Base-by-base conservation (phyloP, 37 sponge, comb jelly and placozoan species). In the Diacarnus erythraeanus region DNA sequence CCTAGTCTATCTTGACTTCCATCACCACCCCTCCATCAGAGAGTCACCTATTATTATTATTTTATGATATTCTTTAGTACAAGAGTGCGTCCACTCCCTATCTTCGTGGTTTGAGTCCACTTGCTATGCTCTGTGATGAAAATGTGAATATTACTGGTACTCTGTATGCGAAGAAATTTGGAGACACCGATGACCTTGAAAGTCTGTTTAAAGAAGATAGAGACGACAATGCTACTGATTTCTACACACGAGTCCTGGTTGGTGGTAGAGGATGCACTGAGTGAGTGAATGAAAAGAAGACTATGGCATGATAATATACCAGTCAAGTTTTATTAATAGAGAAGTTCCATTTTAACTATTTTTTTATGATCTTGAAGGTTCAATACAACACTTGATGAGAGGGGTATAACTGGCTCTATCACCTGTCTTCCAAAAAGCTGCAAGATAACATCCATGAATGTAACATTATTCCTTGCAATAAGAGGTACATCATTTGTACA, bases 261-360 rank as follows among this genome's bases (percentile, higher is more conserved):
- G 86, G 80, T 43, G 86, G 86, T 8, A 61, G 40, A 64, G 8
- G n/a, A 10, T 86, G 86, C 38, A 73, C 63, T 63, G 51, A 47
- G 51, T 6, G 51, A 47, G 51, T 15, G 51, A 47, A 12, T 15
- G 51, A 47, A 47, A 12, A 47, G 51, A 47, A 12, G 51, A 47
- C 51, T 47, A 47, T 47, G 6, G 10, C 51, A 47, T 15, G 12
- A 47, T 47, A 47, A 6, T n/a, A n/a, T n/a, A n/a, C n/a, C n/a
- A n/a, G n/a, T n/a, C n/a, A n/a, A n/a, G n/a, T n/a, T n/a, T 54
- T 54, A 10, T 54, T 20, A 17, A 54, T 54, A 20, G 10, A 54
- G 56, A 20, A 54, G 56, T 54, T 54, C 17, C 10, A 54, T 20
- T 20, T 20, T 20, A 54, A 54, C 10, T 54, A 20, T 54, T 60